These are phyloP conservation scores for Leucoraja erinaceus DNA, from an alignment of 2,113 vertebrate genomes.

Conservation along the genomic window DNA sequence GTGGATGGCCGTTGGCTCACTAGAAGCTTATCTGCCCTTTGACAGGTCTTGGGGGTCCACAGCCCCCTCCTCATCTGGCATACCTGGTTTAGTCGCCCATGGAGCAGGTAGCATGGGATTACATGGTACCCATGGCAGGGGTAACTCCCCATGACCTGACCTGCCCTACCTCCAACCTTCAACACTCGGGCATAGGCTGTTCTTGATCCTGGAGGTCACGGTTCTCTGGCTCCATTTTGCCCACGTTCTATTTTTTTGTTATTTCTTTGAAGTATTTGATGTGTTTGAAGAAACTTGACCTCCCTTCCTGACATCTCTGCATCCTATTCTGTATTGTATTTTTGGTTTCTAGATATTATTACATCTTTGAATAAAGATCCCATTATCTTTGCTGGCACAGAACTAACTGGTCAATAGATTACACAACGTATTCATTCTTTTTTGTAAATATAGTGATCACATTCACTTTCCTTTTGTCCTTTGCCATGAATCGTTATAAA, in stretches of 20 bases:
- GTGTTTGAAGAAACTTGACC: not conserved
- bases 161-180: too few species aligned
- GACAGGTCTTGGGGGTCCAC: too few species aligned
- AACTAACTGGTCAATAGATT: not conserved
- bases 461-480: not conserved
- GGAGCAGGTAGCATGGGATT: too few species aligned
- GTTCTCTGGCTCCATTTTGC: not conserved
- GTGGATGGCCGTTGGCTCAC: too few species aligned
- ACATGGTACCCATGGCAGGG: too few species aligned
- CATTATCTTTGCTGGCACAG: not conserved
- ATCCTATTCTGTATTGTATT: not conserved
- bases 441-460: not conserved
- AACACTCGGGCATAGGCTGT: too few species aligned
- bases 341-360: not conserved
- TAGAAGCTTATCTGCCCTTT: too few species aligned
- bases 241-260: not conserved
- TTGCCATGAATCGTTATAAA: not conserved
- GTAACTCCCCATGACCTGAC: too few species aligned
- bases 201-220: too few species aligned
- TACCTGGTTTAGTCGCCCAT: too few species aligned
- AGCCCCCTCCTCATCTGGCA: too few species aligned
- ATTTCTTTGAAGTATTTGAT: not conserved
- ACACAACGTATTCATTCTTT: not conserved
- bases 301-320: not conserved
- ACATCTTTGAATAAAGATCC: not conserved